Percentiles rank a stretch among this genome's conserved stretches.
Evolutionary conservation across 2,797 vertebrate species (phyloP).

Genomic region (Mormyrops boulengeri): DNA sequence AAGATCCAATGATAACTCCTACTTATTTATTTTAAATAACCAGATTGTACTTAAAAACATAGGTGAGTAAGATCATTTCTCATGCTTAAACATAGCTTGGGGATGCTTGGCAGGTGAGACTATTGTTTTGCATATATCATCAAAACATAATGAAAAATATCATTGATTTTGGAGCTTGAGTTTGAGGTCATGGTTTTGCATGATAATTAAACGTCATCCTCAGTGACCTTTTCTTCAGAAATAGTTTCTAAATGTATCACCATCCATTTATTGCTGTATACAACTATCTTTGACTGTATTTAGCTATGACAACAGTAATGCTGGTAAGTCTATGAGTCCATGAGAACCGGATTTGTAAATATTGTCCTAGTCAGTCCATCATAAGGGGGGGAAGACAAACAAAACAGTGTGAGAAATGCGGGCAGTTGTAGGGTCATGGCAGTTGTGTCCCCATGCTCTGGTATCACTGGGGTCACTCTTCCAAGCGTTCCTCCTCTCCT

Average conservation of each 20-base stretch:
- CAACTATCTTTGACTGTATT: background rate
- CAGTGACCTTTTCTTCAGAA: background rate
- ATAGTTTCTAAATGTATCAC: background rate
- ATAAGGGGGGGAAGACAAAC: background rate
- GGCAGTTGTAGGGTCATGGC: background rate
- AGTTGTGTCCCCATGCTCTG: background rate
- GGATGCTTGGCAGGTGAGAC: background rate
- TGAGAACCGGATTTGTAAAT: background rate
- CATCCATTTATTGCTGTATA: background rate
- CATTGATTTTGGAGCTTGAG: background rate
- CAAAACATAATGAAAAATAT: conserved; percentile 11
- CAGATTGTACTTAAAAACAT: background rate
- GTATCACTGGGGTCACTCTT: background rate
- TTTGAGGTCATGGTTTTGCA: background rate
- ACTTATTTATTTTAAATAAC: background rate
- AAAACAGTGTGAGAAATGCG: background rate
- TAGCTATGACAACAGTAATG: background rate
- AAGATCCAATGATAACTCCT: background rate
- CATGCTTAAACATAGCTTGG: background rate
- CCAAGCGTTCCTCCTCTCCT: background rate
- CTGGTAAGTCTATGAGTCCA: background rate
- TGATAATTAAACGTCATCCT: background rate
- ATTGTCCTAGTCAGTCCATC: background rate
- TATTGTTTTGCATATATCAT: conserved; percentile 15
- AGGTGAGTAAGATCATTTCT: background rate